phyloP scores from a whole-genome alignment of 2,797 vertebrate species.

The Anguilla pacifica region DNA sequence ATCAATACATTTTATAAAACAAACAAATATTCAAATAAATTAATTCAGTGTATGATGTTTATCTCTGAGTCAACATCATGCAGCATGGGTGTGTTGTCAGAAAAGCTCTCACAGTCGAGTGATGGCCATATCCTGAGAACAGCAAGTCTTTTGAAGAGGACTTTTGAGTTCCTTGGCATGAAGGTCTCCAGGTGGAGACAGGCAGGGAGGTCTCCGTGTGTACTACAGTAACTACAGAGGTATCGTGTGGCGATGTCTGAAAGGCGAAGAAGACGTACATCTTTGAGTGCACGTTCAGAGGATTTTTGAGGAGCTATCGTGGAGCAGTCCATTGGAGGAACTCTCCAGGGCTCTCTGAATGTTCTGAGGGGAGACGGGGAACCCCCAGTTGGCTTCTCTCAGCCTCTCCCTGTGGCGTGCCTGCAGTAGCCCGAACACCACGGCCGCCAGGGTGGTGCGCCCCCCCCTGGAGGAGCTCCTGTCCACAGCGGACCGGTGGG shows the following conservation, averaged over 20 bases:
- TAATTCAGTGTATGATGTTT: not conserved
- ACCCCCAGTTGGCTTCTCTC: conserved; percentile 63
- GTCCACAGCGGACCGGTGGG: conserved; percentile 33
- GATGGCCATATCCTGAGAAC: not conserved
- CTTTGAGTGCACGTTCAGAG: not conserved
- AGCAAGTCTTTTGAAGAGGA: not conserved
- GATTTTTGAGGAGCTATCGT: not conserved
- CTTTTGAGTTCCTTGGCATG: not conserved
- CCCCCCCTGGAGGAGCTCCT: conserved; percentile 33
- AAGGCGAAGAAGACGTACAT: not conserved
- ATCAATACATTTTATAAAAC: not conserved
- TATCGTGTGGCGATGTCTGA: not conserved
- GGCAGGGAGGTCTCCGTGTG: not conserved
- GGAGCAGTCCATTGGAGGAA: not conserved
- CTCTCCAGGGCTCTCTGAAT: not conserved
- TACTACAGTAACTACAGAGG: not conserved
- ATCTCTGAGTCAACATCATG: not conserved
- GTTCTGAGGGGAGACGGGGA: conserved; percentile 40
- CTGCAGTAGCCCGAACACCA: conserved; percentile 65
- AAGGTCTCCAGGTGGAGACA: not conserved
- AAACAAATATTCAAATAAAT: not conserved
- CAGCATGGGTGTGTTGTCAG: not conserved
- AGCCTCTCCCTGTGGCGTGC: conserved; percentile 57
- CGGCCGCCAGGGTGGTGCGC: conserved; percentile 54
- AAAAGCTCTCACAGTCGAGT: not conserved